Percentiles rank a stretch among this genome's conserved stretches.
Evolutionary conservation across 1,140 invertebrate genomes (phyloP).

Genomic region (Odontomachus brunneus): DNA sequence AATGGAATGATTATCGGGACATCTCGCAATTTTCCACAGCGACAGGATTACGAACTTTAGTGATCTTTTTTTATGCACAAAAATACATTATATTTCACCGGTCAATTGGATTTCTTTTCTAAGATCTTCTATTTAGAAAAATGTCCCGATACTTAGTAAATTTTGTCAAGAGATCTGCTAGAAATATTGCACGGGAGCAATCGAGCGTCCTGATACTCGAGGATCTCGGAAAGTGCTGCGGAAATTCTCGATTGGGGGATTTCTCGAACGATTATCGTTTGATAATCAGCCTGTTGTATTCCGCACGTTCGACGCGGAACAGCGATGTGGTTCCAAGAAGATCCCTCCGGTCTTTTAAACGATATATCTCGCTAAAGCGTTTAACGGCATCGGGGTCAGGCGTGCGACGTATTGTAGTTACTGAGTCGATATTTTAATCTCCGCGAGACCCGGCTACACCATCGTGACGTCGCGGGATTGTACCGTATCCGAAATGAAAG

Average conservation of each 20-base stretch:
- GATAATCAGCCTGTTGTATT: background rate
- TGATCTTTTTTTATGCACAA: no score
- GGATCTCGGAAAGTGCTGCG: background rate
- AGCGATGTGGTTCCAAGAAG: background rate
- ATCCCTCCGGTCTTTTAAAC: conserved; percentile 52
- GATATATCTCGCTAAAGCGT: conserved; percentile 69
- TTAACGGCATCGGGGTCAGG: conserved; percentile 74
- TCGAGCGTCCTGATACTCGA: background rate
- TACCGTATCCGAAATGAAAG: conserved; percentile 64
- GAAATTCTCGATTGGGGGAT: background rate
- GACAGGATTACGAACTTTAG: background rate
- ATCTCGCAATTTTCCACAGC: conserved; percentile 1
- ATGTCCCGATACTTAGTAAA: background rate
- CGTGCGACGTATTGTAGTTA: conserved; percentile 76
- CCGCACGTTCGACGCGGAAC: background rate
- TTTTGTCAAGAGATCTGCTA: background rate
- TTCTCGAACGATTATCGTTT: background rate
- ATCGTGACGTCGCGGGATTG: conserved; percentile 59
- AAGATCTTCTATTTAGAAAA: no score
- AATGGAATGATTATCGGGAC: background rate
- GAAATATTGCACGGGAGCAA: background rate
- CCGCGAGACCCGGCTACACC: conserved; percentile 70
- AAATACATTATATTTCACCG: no score
- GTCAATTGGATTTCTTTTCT: no score
- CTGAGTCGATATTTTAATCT: conserved; percentile 84